Conservation (phyloP, 1,140 invertebrate species). For the Scaptomyza graminum region DNA sequence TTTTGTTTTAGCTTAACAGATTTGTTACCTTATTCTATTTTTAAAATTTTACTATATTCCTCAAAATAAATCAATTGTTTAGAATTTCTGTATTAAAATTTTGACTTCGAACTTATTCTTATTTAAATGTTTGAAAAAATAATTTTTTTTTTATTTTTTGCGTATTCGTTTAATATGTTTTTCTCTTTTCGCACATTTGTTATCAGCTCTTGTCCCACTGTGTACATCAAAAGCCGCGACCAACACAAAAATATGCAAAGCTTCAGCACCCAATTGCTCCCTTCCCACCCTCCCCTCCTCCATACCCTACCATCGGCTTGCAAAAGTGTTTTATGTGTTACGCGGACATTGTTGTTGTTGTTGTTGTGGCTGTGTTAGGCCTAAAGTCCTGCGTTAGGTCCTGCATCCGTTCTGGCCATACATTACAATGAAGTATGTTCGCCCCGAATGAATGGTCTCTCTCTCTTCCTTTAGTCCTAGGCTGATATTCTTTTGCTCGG, state of each 20-base stretch:
- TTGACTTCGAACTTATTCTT: too few species aligned
- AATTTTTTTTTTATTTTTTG: neutral
- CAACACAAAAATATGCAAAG: conserved; percentile 77
- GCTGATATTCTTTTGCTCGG: conserved; percentile 46
- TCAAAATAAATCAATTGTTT: too few species aligned
- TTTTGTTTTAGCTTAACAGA: too few species aligned
- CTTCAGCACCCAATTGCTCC: conserved; percentile 43
- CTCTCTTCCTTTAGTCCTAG: neutral
- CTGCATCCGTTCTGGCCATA: conserved; percentile 66
- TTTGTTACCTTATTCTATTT: too few species aligned
- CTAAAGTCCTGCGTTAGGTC: conserved; percentile 20
- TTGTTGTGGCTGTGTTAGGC: conserved; percentile 32
- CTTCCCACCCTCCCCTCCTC: neutral
- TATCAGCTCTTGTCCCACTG: conserved; percentile 27
- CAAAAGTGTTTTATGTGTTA: conserved; percentile 76
- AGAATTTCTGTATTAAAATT: too few species aligned
- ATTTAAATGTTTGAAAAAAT: neutral
- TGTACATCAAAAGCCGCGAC: conserved; percentile 71
- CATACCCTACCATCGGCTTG: neutral
- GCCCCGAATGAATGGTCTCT: conserved; percentile 26
- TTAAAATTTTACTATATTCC: too few species aligned
- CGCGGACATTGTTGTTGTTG: conserved; percentile 52
- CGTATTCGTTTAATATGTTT: neutral
- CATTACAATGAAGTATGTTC: conserved; percentile 80
- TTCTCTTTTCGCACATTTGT: neutral